Evolutionary conservation across 2,888 invertebrate species (phyloP).

Genomic region (Andricus curvator): DNA sequence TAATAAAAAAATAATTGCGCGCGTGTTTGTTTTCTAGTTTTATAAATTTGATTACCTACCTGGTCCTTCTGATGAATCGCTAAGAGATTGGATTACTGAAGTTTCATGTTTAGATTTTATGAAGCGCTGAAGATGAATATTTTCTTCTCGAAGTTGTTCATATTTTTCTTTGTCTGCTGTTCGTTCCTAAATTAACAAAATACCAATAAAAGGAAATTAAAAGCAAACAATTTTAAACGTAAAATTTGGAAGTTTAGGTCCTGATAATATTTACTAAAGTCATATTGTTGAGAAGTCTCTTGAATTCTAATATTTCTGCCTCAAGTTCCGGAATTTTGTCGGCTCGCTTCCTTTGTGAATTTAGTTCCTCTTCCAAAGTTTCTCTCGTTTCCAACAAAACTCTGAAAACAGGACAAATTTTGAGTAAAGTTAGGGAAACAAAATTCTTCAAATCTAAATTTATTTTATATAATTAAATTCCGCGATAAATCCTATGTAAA

Average conservation of each 20-base stretch:
- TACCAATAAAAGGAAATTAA: constrained; percentile 21
- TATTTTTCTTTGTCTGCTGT: constrained; percentile 92
- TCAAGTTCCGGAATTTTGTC: constrained; percentile 93
- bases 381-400: constrained; percentile 94
- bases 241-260: constrained; percentile 15
- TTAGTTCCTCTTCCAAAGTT: constrained; percentile 94
- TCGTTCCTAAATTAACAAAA: constrained; percentile 82
- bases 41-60: constrained; percentile 48
- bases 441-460: too few relatives aligned
- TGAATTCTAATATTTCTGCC: constrained; percentile 90
- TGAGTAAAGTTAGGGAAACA: too few relatives aligned
- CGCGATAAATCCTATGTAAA: too few relatives aligned
- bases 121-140: constrained; percentile 92
- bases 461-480: too few relatives aligned
- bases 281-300: constrained; percentile 91
- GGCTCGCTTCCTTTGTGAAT: constrained; percentile 88
- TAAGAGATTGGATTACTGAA: constrained; percentile 80
- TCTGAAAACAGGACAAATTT: constrained; percentile 71
- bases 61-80: constrained; percentile 84
- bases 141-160: constrained; percentile 94
- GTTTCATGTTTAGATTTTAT: constrained; percentile 89
- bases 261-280: constrained; percentile 81
- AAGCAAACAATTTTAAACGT: constrained; percentile 42
- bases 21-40: too few relatives aligned
- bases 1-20: too few relatives aligned